Evolutionary conservation across 2,888 invertebrate genomes (phyloP).

Genomic region (Caenorhabditis imperialis): DNA sequence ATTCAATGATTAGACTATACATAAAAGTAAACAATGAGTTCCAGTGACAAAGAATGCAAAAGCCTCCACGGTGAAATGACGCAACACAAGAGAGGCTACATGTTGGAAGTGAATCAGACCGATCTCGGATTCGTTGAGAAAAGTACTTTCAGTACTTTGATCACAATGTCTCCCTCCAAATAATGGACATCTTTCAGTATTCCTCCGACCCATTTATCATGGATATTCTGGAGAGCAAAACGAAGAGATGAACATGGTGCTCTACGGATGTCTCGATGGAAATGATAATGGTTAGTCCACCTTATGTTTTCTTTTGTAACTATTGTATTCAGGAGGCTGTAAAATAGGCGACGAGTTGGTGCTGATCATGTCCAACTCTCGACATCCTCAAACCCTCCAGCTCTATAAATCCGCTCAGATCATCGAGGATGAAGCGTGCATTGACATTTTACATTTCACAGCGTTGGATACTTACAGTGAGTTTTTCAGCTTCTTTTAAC

Average conservation of each 20-base stretch:
- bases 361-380: slow-evolving; percentile 66
- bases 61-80: slow-evolving; percentile 55
- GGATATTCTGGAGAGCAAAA: slow-evolving; percentile 67
- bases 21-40: slow-evolving; percentile 21
- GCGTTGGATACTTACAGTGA: slow-evolving; percentile 67
- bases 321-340: slow-evolving; percentile 46
- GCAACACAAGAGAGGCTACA: slow-evolving; percentile 54
- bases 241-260: slow-evolving; percentile 69
- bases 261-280: slow-evolving; percentile 59
- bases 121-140: slow-evolving; percentile 23
- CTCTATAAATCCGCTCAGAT: slow-evolving; percentile 69
- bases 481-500: background rate
- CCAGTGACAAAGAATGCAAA: slow-evolving; percentile 54
- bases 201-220: slow-evolving; percentile 65
- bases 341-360: slow-evolving; percentile 60
- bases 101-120: slow-evolving; percentile 48
- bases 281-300: slow-evolving; percentile 46
- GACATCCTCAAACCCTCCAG: slow-evolving; percentile 69
- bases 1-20: too few relatives aligned
- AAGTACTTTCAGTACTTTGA: slow-evolving; percentile 4
- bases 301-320: background rate
- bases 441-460: slow-evolving; percentile 66
- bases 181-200: slow-evolving; percentile 33
- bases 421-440: slow-evolving; percentile 68
- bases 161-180: too few relatives aligned